Base-by-base conservation (phyloP, 2,888 invertebrate genomes). In the Acanthosepion lycidas region DNA sequence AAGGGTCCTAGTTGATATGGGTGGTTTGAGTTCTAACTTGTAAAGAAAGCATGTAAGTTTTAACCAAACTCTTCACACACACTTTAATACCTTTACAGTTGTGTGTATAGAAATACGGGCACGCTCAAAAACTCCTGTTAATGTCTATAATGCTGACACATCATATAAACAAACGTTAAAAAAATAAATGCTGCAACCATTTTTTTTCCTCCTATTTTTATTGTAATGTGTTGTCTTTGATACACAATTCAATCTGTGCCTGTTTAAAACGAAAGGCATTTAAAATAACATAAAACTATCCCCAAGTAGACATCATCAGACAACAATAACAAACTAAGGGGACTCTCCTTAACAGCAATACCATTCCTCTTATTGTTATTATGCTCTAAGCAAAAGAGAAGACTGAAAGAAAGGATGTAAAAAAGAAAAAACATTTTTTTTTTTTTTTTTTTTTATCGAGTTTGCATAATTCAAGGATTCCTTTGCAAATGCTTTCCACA, bases 211-310 rank as follows among this genome's bases (percentile, higher is more conserved):
- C 6, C 28, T 78, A 33, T n/a, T 78, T 33, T 78, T 15, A 33
- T 78, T 33, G 18, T 78, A 33, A 15, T 12, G n/a, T 78, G n/a
- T 78, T 33, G n/a, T 78, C 78, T 78, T 78, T 78, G 78, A 78
- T 78, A 78, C 78, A 33, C 78, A 33, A 78, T 78, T 78, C 78
- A 78, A 33, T 33, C n/a, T 78, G 78, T 78, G 78, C 78, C 78
- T 78, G 78, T 78, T 78, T n/a, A n/a, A 78, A 78, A 5, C 12
- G 78, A 78, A 78, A 78, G 78, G n/a, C 78, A 78, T 78, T 78
- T 78, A 78, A 78, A 78, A 78, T 78, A 78, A 78, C 78, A 78
- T 78, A 33, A 78, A 78, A 78, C 78, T n/a, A 33, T 78, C 78
- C 78, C 15, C n/a, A 78, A 78, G 78, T n/a, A 78, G 78, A 78